These are phyloP conservation scores for Autographa gamma DNA, from an alignment of 2,888 invertebrate species.

Conservation along the genomic window DNA sequence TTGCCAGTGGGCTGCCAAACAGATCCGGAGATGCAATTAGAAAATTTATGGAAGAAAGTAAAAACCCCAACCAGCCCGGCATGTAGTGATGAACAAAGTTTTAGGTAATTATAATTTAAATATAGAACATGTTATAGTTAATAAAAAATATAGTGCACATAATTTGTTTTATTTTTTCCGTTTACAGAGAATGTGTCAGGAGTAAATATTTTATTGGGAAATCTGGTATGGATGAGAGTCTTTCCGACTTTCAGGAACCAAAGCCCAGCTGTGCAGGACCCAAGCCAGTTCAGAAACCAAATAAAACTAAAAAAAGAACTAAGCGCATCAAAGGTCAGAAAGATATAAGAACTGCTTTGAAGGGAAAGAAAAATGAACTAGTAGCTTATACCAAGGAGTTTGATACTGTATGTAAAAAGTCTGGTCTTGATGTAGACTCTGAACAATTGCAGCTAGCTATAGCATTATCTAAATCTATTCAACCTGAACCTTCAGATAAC, in stretches of 20 bases:
- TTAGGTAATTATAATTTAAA: slow-evolving; percentile 66
- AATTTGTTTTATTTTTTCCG: slow-evolving; percentile 74
- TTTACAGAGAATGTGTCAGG: slow-evolving; percentile 62
- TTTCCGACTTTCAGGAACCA: slow-evolving; percentile 78
- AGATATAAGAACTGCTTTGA: slow-evolving; percentile 79
- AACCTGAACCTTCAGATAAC: slow-evolving; percentile 46
- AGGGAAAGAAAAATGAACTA: slow-evolving; percentile 77
- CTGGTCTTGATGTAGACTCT: slow-evolving; percentile 88
- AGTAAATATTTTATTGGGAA: slow-evolving; percentile 79
- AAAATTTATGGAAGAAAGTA: slow-evolving; percentile 67
- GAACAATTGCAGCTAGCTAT: slow-evolving; percentile 91
- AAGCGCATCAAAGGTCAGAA: slow-evolving; percentile 76
- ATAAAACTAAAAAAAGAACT: slow-evolving; percentile 63
- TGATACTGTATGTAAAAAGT: slow-evolving; percentile 80
- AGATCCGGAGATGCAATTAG: slow-evolving; percentile 70
- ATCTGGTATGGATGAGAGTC: slow-evolving; percentile 81
- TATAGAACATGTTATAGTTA: slow-evolving; percentile 38
- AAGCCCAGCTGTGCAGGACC: slow-evolving; percentile 71
- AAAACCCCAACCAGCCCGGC: slow-evolving; percentile 72
- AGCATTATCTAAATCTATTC: slow-evolving; percentile 90
- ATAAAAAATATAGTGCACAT: slow-evolving; percentile 46
- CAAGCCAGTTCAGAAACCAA: slow-evolving; percentile 62
- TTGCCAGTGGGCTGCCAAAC: slow-evolving; percentile 74
- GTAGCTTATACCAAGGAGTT: slow-evolving; percentile 79
- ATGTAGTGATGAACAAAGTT: slow-evolving; percentile 74